Percentiles rank a stretch among this genome's conserved stretches.
Evolutionary conservation across 2,113 vertebrate genomes (phyloP).

Genomic region (Anoura caudifer): DNA sequence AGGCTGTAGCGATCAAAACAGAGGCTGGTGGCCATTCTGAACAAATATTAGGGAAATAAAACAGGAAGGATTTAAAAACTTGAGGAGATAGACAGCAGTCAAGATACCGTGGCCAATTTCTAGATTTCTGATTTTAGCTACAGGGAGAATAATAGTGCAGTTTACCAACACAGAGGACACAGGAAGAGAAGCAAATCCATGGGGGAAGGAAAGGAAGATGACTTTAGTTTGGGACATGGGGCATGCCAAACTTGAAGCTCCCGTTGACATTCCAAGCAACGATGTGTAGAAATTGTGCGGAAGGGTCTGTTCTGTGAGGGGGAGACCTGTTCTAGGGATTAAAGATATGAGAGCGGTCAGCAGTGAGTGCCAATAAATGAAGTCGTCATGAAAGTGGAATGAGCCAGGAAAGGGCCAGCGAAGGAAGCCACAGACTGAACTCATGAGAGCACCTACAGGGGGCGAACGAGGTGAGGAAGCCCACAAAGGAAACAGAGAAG

Average conservation of each 20-base stretch:
- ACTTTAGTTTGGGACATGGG: background rate
- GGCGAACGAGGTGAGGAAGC: background rate
- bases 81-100: background rate
- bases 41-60: background rate
- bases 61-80: background rate
- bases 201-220: background rate
- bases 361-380: background rate
- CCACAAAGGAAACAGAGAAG: background rate
- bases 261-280: background rate
- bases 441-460: background rate
- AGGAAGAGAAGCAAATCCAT: background rate
- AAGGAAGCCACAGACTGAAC: background rate
- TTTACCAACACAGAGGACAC: background rate
- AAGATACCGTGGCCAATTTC: background rate
- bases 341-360: background rate
- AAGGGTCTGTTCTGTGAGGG: too few species aligned
- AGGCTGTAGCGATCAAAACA: background rate
- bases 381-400: background rate
- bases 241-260: background rate
- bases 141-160: background rate
- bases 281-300: background rate
- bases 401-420: background rate
- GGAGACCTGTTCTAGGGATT: background rate
- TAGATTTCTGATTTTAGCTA: background rate
- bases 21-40: background rate